phyloP scores from a whole-genome alignment of 2,113 vertebrate species.

The Ginglymostoma cirratum region DNA sequence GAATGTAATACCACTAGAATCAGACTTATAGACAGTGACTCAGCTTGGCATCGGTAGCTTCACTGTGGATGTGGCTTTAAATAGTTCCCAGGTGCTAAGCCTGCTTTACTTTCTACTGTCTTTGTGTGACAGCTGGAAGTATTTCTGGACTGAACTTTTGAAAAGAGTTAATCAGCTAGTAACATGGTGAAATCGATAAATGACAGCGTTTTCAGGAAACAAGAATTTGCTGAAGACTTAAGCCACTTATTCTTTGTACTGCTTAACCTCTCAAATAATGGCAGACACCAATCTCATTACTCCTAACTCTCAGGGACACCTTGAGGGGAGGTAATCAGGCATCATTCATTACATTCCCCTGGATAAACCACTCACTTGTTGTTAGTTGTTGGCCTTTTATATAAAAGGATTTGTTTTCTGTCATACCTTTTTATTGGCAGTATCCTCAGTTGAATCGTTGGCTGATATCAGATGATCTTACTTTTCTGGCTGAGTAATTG shows the following conservation, averaged over 20 bases:
- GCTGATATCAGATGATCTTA: background rate
- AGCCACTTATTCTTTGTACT: slow-evolving; percentile 14
- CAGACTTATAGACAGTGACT: background rate
- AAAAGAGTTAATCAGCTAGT: slow-evolving; percentile 24
- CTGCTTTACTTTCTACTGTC: background rate
- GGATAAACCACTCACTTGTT: background rate
- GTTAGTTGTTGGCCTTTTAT: background rate
- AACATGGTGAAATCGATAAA: background rate
- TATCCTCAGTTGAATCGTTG: too few relatives aligned
- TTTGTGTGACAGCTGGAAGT: background rate
- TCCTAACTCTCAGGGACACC: background rate
- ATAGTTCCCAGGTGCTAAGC: background rate
- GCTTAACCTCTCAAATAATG: background rate
- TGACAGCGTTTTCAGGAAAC: background rate
- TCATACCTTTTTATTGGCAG: background rate
- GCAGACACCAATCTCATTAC: slow-evolving; percentile 13
- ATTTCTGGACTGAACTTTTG: background rate
- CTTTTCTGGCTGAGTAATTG: background rate
- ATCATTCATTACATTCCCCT: background rate
- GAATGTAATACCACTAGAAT: background rate
- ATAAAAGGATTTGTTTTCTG: background rate
- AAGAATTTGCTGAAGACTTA: background rate
- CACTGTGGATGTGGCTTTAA: background rate
- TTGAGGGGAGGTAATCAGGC: background rate
- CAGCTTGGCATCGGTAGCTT: background rate